Base-by-base conservation (phyloP, 2,888 invertebrate species). In the Meghimatium bilineatum region DNA sequence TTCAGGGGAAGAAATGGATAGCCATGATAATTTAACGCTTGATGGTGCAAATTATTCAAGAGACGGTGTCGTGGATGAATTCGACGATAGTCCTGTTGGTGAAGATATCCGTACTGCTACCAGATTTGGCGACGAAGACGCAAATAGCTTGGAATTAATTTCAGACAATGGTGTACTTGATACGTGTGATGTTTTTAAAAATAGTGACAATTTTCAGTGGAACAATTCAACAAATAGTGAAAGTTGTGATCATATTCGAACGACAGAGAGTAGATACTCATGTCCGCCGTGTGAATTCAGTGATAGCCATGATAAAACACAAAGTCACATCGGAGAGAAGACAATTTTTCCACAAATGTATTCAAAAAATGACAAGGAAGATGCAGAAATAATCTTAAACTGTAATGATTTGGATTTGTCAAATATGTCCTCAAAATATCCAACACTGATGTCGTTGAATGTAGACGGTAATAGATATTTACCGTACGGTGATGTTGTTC, bases 1-100 rank as follows among this genome's bases (percentile, higher is more conserved):
- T 23, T 67, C 67, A 17, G 74, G 80, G 0, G 66, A 66, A 14
- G 80, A 80, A 8, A 84, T 84, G 80, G 84, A 84, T 52, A 79
- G 84, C 23, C 80, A 75, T 3, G 75, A 26, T 6, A 44, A 26
- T n/a, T 32, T 63, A 5, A 38, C 3, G 44, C 29, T 29, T 32
- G 29, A 29, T 44, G 0, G 49, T 0, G 66, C 63, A 23, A 52
- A 34, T 23, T 49, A 20, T 0, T 23, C 38, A 8, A 20, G 49
- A 26, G 44, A 44, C 0, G 29, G 66, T 26, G 78, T 32, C 32
- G 29, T n/a, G 44, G 66, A 78, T 29, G 74, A 32, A 8, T 36
- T 29, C 2, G 60, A 56, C 8, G 60, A 63, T 63, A 5, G 6
- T 63, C n/a, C 63, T 26, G 63, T 63, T 63, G 60, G 3, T 63